Evolutionary conservation across 37 sponge, comb jelly and placozoan species (phyloP).

Genomic region (Haliclona indistincta): DNA sequence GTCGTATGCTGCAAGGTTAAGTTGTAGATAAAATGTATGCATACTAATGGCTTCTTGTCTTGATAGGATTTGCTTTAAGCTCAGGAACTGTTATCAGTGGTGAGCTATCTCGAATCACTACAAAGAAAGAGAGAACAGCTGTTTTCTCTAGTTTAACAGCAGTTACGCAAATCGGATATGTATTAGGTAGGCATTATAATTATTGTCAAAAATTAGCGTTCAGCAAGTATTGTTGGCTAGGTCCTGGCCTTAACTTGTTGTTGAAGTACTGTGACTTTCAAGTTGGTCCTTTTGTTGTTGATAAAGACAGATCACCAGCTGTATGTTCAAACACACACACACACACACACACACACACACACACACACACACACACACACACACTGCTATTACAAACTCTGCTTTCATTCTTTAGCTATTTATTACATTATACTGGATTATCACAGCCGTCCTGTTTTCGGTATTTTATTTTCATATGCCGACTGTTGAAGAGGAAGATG

Average conservation of each 20-base stretch:
- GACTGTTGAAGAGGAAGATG: slow-evolving; percentile 1
- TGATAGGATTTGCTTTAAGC: too few relatives aligned
- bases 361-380: neutral
- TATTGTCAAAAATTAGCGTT: too few relatives aligned
- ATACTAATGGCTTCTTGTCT: too few relatives aligned
- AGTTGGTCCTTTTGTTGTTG: slow-evolving; percentile 76
- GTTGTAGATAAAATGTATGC: too few relatives aligned
- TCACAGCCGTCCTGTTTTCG: slow-evolving; percentile 61
- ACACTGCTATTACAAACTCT: neutral
- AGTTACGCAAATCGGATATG: too few relatives aligned
- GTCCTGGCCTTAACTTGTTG: slow-evolving; percentile 89
- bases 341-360: neutral
- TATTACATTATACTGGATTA: slow-evolving; percentile 65
- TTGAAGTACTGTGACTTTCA: slow-evolving; percentile 51
- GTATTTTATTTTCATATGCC: slow-evolving; percentile 69
- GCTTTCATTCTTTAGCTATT: slow-evolving; percentile 47
- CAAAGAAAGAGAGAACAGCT: too few relatives aligned
- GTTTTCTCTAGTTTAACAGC: too few relatives aligned
- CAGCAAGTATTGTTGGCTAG: slow-evolving; percentile 8
- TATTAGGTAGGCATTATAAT: too few relatives aligned
- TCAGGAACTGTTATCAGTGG: too few relatives aligned
- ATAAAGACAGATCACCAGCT: slow-evolving; percentile 68
- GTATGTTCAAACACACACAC: slow-evolving; percentile 24
- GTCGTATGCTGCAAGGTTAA: too few relatives aligned
- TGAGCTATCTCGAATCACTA: too few relatives aligned